Evolutionary conservation across 2,797 vertebrate species (phyloP).

Genomic region (Xenops minutus): DNA sequence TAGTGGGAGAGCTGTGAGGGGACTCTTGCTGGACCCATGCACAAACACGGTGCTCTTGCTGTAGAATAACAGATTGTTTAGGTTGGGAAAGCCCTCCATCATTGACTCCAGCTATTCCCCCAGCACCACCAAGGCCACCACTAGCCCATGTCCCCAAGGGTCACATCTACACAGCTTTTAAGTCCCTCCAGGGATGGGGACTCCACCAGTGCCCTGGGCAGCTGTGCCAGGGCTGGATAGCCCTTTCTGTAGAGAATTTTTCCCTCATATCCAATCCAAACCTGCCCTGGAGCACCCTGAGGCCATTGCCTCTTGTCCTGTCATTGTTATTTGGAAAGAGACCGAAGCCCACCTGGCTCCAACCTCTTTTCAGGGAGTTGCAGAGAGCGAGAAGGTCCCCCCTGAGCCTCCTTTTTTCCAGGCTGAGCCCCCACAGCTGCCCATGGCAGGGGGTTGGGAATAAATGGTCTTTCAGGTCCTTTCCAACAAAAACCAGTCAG

Average conservation of each 20-base stretch:
- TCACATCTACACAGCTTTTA: neutral
- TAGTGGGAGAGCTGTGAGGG: neutral
- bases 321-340: neutral
- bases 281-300: neutral
- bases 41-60: neutral
- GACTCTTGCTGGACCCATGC: neutral
- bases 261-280: neutral
- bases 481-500: neutral
- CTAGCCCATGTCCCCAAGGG: neutral
- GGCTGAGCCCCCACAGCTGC: neutral
- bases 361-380: neutral
- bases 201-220: neutral
- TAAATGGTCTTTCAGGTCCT: neutral
- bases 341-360: neutral
- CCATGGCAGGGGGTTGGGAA: neutral
- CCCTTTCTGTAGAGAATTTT: neutral
- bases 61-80: neutral
- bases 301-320: neutral
- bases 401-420: neutral
- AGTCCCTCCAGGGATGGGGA: neutral
- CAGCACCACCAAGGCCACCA: neutral
- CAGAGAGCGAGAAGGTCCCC: neutral
- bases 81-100: neutral
- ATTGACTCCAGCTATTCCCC: neutral
- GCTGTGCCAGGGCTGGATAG: neutral